Base-by-base conservation (phyloP, 2,888 invertebrate species). In the Keiferia lycopersicella region DNA sequence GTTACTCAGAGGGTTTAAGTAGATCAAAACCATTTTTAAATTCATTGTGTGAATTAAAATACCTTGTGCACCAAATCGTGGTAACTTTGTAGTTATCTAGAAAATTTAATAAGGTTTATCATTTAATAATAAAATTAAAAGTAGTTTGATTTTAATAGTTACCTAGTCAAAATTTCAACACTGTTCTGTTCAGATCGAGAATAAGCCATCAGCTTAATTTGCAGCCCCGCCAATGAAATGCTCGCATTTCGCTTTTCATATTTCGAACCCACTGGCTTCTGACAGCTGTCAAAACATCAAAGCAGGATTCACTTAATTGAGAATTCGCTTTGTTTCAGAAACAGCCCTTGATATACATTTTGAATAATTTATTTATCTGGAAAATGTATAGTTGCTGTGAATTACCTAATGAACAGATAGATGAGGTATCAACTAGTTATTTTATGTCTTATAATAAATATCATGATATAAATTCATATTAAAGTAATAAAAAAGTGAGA, bases 301-400 rank as follows among this genome's bases (percentile, higher is more conserved):
- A 58, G 64, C 22, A 53, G 39, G 38, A 20, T 39, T 20, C 39
- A 18, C 39, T 12, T 58, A 64, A 68, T 63, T 64, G 63, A 65
- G 68, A 67, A 63, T 65, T 58, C 66, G 64, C 68, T 66, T 67
- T 66, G 61, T 65, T 56, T 34, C 56, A 56, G 34, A 30, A 8
- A n/a, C 30, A 56, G 34, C 8, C 34, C 16, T 34, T n/a, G 34
- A 34, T 16, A 56, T 30, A 10, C 56, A 34, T 22, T 53, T 53
- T 22, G 22, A 53, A 53, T 53, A 53, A 20, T 50, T 50, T 11
- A 50, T 20, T 18, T 16, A 18, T 48, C 50, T 20, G 20, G 20
- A 4, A 45, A 45, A n/a, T 45, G 7, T 4, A 45, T 50, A 20
- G 11, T 50, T 50, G 7, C 11, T 20, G 20, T 50, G 6, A 3